Conservation (phyloP, 2,888 invertebrate species). For the Arctia plantaginis region DNA sequence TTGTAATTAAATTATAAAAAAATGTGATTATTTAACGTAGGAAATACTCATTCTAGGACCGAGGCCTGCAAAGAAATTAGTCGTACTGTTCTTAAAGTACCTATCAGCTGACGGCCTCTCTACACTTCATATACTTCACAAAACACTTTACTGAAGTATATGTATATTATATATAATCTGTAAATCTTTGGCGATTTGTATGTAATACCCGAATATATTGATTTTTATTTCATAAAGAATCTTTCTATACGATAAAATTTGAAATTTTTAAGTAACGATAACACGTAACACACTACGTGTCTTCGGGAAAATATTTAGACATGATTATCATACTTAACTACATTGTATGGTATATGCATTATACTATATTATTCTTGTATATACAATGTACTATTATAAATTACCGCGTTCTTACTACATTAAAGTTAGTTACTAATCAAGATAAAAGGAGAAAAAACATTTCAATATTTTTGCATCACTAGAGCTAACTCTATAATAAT, state of each 20-base stretch:
- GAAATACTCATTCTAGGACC: background rate
- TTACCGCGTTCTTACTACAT: background rate
- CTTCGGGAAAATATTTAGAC: background rate
- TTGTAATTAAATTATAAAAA: too few species aligned
- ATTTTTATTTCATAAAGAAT: background rate
- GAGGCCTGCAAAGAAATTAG: background rate
- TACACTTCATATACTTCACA: background rate
- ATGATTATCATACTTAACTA: background rate
- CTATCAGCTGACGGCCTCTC: background rate
- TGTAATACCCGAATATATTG: background rate
- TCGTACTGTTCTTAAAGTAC: background rate
- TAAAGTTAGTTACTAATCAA: background rate
- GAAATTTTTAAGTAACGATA: background rate
- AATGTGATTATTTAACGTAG: background rate
- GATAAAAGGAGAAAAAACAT: background rate
- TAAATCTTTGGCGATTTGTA: background rate
- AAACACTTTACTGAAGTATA: background rate
- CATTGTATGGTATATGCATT: background rate
- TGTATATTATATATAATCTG: background rate
- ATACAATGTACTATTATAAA: background rate
- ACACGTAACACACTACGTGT: background rate
- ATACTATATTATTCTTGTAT: background rate
- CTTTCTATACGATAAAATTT: background rate
- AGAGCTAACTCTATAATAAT: background rate
- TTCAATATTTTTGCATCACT: background rate